These are phyloP conservation scores for Turnix velox DNA, from an alignment of 2,113 vertebrate genomes.

Conservation along the genomic window DNA sequence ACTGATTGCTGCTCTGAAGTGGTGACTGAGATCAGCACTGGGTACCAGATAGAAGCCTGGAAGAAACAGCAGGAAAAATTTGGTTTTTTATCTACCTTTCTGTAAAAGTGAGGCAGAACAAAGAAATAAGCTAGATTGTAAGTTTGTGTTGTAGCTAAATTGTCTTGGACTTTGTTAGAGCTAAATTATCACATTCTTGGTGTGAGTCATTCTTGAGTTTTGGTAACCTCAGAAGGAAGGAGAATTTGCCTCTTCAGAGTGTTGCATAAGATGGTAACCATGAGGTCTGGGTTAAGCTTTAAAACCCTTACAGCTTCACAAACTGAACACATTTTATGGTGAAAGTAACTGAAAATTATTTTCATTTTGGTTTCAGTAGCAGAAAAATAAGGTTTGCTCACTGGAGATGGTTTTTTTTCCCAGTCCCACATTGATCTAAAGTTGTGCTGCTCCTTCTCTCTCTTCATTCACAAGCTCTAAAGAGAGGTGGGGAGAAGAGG, in stretches of 20 bases:
- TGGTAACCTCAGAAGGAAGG: not conserved
- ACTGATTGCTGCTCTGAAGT: not conserved
- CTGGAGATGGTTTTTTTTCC: not conserved
- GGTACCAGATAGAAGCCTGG: not conserved
- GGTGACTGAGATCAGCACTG: not conserved
- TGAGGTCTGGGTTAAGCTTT: not conserved
- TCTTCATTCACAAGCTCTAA: rapidly evolving
- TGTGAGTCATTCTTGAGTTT: not conserved
- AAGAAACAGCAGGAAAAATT: not conserved
- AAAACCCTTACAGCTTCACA: not conserved
- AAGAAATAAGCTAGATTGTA: not conserved
- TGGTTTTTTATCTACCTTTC: not conserved
- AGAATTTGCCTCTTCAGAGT: not conserved
- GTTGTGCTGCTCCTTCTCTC: not conserved
- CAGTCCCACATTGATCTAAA: not conserved
- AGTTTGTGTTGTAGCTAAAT: not conserved
- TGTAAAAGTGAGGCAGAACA: not conserved
- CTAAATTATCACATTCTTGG: not conserved
- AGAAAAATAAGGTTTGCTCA: not conserved
- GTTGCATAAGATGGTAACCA: not conserved
- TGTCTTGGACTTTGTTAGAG: not conserved
- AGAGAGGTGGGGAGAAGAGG: not conserved
- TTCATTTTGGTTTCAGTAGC: not conserved
- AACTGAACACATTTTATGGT: not conserved
- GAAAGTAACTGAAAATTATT: not conserved